These are phyloP conservation scores for Lepilemur ruficaudatus DNA, from an alignment of 2,797 vertebrate species.

Conservation along the genomic window DNA sequence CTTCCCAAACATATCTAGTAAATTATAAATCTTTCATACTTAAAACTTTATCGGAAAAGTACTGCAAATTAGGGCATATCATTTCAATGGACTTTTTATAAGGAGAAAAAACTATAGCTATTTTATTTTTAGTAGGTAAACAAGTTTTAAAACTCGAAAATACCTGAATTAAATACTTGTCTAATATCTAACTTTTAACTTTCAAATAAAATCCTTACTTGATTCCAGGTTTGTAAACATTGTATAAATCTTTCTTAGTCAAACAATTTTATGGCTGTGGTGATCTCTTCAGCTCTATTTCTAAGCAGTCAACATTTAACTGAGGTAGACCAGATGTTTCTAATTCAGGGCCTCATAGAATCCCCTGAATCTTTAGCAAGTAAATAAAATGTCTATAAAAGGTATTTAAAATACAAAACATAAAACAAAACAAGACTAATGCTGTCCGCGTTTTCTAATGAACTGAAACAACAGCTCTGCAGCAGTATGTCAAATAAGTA, in stretches of 20 bases:
- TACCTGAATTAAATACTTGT: constrained; percentile 80
- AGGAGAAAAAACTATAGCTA: constrained; percentile 60
- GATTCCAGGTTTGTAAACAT: constrained; percentile 79
- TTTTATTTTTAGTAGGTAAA: constrained; percentile 67
- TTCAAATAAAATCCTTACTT: constrained; percentile 57
- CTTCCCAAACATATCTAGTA: constrained; percentile 26
- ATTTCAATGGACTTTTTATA: constrained; percentile 59
- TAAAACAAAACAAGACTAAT: background rate
- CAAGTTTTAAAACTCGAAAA: constrained; percentile 69
- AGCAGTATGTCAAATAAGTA: constrained; percentile 51
- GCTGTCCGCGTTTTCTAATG: constrained; percentile 53
- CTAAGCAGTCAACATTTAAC: constrained; percentile 72
- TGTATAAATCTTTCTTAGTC: constrained; percentile 68
- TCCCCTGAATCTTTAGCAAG: constrained; percentile 70
- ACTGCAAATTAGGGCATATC: constrained; percentile 41
- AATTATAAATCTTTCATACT: constrained; percentile 74
- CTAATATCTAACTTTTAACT: constrained; percentile 59
- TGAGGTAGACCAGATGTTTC: constrained; percentile 84
- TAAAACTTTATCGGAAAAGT: constrained; percentile 48
- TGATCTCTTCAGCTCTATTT: constrained; percentile 72
- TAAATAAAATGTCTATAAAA: constrained; percentile 63
- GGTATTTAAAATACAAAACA: constrained; percentile 47
- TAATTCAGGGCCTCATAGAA: constrained; percentile 65
- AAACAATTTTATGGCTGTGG: constrained; percentile 76
- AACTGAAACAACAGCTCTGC: constrained; percentile 52